Evolutionary conservation across 2,113 vertebrate genomes (phyloP).

Genomic region (Synchiropus splendidus): DNA sequence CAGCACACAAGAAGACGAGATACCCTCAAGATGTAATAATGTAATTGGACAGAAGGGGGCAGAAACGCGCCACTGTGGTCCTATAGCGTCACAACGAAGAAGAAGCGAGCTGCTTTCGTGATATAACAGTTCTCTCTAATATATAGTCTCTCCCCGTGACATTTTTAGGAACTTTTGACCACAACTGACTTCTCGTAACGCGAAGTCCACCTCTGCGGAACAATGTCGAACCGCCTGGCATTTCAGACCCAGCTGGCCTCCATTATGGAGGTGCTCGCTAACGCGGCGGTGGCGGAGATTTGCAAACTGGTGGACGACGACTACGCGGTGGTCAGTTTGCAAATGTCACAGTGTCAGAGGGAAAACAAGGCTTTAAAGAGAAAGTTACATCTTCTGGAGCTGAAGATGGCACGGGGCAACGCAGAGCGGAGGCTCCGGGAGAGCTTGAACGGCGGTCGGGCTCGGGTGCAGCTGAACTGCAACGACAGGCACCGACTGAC

Average conservation of each 20-base stretch:
- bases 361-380: constrained; percentile 65
- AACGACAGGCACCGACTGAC: constrained; percentile 30
- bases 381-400: constrained; percentile 60
- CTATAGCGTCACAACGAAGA: no score
- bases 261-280: constrained; percentile 71
- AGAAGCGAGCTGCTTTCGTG: no score
- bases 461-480: constrained; percentile 23
- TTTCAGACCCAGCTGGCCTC: constrained; percentile 70
- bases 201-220: no score
- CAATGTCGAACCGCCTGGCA: constrained; percentile 57
- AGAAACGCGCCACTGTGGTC: no score
- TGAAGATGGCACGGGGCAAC: constrained; percentile 57
- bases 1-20: no score
- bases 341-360: constrained; percentile 63
- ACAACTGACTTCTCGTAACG: no score
- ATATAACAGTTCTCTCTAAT: no score
- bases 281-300: constrained; percentile 67
- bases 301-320: constrained; percentile 69
- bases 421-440: constrained; percentile 59
- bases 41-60: no score
- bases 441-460: constrained; percentile 24
- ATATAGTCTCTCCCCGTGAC: no score
- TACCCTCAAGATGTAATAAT: no score
- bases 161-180: no score
- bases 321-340: constrained; percentile 59